Evolutionary conservation across 2,113 vertebrate genomes (phyloP).

Genomic region (Epinephelus moara): DNA sequence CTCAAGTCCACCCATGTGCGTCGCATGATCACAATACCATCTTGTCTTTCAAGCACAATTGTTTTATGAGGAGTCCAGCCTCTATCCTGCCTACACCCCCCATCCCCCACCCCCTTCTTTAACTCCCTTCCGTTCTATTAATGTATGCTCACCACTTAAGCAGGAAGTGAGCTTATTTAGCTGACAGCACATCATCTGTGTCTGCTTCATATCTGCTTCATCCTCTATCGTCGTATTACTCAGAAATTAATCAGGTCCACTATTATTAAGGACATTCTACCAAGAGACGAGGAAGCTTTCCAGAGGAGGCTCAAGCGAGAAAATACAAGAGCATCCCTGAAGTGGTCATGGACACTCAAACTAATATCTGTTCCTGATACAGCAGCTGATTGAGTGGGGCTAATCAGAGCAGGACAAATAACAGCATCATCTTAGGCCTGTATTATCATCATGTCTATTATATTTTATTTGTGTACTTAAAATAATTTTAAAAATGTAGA

Average conservation of each 20-base stretch:
- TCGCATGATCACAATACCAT: neutral
- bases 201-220: neutral
- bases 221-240: neutral
- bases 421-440: neutral
- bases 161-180: constrained; percentile 45
- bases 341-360: neutral
- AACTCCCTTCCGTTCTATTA: neutral
- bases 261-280: neutral
- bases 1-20: constrained; percentile 12
- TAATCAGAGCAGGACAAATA: neutral
- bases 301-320: neutral
- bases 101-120: neutral
- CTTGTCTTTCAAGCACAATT: constrained; percentile 35
- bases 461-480: neutral
- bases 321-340: neutral
- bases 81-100: neutral
- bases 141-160: constrained; percentile 1
- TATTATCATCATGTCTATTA: neutral
- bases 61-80: neutral
- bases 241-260: neutral
- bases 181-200: constrained; percentile 13
- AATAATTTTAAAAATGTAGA: neutral
- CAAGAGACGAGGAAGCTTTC: neutral
- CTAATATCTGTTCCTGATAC: neutral
- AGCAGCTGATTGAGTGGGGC: neutral